A percentile compares a stretch with the other conserved stretches of the same genome.
Evolutionary conservation across 2,797 vertebrate species (phyloP).

Genomic region (Halcyon smyrnensis): DNA sequence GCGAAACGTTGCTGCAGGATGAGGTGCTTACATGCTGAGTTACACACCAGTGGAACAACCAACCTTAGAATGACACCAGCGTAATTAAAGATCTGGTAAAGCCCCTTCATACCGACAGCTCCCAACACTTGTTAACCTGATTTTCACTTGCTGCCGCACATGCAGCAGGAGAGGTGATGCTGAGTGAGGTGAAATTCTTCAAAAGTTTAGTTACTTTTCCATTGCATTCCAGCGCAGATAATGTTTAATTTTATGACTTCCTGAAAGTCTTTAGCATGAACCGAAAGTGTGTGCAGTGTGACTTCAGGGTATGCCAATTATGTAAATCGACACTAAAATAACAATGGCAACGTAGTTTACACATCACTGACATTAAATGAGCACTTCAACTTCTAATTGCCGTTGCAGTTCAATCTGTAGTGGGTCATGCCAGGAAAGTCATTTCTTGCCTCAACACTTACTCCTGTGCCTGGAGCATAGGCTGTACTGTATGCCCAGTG

Average conservation of each 20-base stretch:
- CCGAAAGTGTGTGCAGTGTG: conserved; percentile 54
- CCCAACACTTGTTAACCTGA: not conserved
- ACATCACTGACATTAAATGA: conserved; percentile 76
- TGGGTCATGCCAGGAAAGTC: conserved; percentile 69
- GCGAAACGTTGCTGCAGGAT: fast-evolving
- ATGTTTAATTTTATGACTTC: conserved; percentile 76
- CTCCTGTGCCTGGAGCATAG: conserved; percentile 56
- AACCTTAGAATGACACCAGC: not conserved
- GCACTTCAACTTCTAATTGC: conserved; percentile 77
- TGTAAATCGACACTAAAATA: conserved; percentile 79
- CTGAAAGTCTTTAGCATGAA: conserved; percentile 71
- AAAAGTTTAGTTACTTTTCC: conserved; percentile 43
- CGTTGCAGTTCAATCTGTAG: conserved; percentile 70
- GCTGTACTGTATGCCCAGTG: conserved; percentile 34
- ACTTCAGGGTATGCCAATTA: conserved; percentile 73
- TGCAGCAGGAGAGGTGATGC: not conserved
- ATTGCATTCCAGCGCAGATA: conserved; percentile 66
- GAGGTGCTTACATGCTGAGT: not conserved
- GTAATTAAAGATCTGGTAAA: not conserved
- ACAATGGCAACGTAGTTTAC: conserved; percentile 75
- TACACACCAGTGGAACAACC: not conserved
- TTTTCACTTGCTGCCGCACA: fast-evolving
- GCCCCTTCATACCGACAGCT: not conserved
- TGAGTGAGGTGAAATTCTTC: conserved; percentile 23
- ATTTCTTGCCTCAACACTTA: conserved; percentile 69